A percentile compares a stretch with the other conserved stretches of the same genome.
Conservation (phyloP, 1,140 invertebrate genomes). For the Eciton burchellii region DNA sequence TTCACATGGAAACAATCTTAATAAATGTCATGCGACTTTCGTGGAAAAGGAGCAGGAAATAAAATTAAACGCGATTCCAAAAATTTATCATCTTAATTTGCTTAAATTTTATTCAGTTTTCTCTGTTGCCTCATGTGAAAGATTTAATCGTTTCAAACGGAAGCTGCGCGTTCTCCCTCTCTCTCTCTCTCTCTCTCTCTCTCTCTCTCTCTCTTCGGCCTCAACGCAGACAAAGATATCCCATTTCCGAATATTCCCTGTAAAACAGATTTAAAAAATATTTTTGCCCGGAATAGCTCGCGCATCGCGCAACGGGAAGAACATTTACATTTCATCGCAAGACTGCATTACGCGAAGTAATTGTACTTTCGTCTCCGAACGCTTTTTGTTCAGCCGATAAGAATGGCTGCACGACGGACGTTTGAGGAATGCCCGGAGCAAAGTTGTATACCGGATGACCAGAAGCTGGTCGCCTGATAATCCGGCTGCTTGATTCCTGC, state of each 20-base stretch:
- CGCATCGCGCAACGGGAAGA: neutral
- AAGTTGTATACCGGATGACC: constrained; percentile 44
- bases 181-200: no score
- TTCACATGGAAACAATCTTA: neutral
- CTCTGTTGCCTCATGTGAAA: neutral
- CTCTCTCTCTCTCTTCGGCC: no score
- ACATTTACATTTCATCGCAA: neutral
- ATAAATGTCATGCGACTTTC: neutral
- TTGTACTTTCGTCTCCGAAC: neutral
- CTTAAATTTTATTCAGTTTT: constrained; percentile 9
- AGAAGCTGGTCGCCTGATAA: constrained; percentile 61
- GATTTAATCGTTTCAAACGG: neutral
- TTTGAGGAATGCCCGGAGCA: constrained; percentile 23
- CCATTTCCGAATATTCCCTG: neutral
- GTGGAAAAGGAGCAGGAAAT: neutral
- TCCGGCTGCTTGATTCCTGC: constrained; percentile 61
- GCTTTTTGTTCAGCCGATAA: neutral
- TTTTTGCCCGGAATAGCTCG: neutral
- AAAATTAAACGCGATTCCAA: neutral
- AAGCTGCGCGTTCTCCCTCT: neutral
- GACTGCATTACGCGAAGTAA: neutral
- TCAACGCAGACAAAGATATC: no score
- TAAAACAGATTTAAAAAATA: constrained; percentile 23
- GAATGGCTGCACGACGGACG: constrained; percentile 8
- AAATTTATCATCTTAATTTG: neutral